Percentiles rank a stretch among this genome's conserved stretches.
Conservation (phyloP, 2,888 invertebrate genomes). For the Pemphredon lugubris region DNA sequence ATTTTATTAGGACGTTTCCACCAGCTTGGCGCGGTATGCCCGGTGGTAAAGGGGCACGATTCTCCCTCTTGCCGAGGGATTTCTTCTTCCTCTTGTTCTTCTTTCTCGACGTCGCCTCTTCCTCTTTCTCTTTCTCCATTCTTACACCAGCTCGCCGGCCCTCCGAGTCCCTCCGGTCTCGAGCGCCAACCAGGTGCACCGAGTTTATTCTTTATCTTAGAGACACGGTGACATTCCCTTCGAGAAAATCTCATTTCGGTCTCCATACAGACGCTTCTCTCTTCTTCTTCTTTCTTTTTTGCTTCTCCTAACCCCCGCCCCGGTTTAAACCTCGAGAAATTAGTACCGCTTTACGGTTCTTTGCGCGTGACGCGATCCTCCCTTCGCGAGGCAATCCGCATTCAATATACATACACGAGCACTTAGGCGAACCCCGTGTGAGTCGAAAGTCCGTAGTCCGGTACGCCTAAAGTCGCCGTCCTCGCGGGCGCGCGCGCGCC, state of each 20-base stretch:
- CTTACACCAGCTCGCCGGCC: not conserved
- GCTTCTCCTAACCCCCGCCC: slow-evolving; percentile 13
- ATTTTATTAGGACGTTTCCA: slow-evolving; percentile 74
- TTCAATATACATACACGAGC: slow-evolving; percentile 5
- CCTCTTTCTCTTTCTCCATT: not conserved
- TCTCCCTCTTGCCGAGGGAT: not conserved
- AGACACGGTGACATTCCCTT: slow-evolving; percentile 67
- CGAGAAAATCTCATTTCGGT: slow-evolving; percentile 65
- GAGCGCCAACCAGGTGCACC: slow-evolving; percentile 62
- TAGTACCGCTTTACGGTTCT: slow-evolving; percentile 75
- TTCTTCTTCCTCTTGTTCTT: slow-evolving; percentile 5
- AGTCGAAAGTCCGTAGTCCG: no score
- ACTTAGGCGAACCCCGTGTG: no score
- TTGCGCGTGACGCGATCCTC: slow-evolving; percentile 59
- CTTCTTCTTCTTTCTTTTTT: slow-evolving; percentile 35
- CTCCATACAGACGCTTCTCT: slow-evolving; percentile 45
- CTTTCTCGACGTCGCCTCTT: not conserved
- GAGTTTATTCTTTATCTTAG: slow-evolving; percentile 68
- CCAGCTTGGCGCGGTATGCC: slow-evolving; percentile 41
- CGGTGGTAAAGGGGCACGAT: slow-evolving; percentile 7
- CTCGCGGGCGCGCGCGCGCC: no score
- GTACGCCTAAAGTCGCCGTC: no score
- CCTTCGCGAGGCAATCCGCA: slow-evolving; percentile 30
- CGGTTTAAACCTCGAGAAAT: slow-evolving; percentile 64
- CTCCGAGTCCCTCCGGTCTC: no score